A percentile compares a stretch with the other conserved stretches of the same genome.
These are phyloP conservation scores for Nyctereutes procyonoides DNA, from an alignment of 2,113 vertebrate species.

Conservation along the genomic window DNA sequence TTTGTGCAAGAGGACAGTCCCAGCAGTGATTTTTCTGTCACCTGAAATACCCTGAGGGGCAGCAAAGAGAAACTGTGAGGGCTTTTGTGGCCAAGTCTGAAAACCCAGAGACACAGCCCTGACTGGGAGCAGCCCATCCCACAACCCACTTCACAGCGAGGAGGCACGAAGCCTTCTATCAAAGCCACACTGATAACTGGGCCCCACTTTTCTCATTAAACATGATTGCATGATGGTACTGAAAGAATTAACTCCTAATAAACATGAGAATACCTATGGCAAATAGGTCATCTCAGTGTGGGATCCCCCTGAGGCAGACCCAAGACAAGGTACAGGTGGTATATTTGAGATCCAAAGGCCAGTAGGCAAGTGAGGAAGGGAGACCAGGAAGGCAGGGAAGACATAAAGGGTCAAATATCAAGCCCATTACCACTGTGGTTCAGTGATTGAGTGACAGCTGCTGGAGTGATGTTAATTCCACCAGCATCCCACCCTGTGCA, in stretches of 20 bases:
- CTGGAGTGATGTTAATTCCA: background rate
- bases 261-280: background rate
- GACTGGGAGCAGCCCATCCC: background rate
- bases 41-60: background rate
- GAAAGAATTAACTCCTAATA: background rate
- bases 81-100: background rate
- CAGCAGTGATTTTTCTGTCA: background rate
- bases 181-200: background rate
- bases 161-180: background rate
- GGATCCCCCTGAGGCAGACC: background rate
- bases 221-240: background rate
- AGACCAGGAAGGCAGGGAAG: background rate
- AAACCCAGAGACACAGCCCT: background rate
- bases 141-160: background rate
- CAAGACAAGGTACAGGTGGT: background rate
- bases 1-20: background rate
- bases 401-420: background rate
- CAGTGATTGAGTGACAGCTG: background rate
- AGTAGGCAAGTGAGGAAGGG: background rate
- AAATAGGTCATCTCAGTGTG: background rate
- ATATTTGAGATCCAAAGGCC: background rate
- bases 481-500: background rate
- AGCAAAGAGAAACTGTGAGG: constrained; percentile 10
- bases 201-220: background rate
- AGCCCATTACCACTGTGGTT: background rate